Percentiles rank a stretch among this genome's conserved stretches.
Conservation (phyloP, 2,888 invertebrate species). For the Tortrix viridana region DNA sequence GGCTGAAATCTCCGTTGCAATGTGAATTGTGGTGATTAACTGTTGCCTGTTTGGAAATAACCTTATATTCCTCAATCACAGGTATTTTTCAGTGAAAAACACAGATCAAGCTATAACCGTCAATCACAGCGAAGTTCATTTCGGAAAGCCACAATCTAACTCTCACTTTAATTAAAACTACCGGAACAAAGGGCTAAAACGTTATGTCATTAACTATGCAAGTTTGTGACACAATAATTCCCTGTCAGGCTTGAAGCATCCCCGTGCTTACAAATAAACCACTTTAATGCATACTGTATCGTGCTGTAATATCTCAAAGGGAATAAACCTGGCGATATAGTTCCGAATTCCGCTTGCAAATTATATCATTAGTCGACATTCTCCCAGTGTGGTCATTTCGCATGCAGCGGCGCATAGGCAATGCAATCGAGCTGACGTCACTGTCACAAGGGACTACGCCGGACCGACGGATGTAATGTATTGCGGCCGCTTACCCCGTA, state of each 20-base stretch:
- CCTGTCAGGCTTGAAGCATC: slow-evolving; percentile 31
- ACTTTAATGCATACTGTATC: slow-evolving; percentile 33
- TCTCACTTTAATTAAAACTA: slow-evolving; percentile 11
- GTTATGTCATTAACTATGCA: slow-evolving; percentile 16
- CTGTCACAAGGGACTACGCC: slow-evolving; percentile 54
- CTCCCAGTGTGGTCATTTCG: slow-evolving; percentile 56
- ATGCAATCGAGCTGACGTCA: slow-evolving; percentile 58
- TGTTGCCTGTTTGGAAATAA: not conserved
- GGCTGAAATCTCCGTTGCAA: slow-evolving; percentile 35
- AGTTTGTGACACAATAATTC: slow-evolving; percentile 32
- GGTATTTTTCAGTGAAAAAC: not conserved
- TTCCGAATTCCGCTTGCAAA: slow-evolving; percentile 33
- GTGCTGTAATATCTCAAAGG: slow-evolving; percentile 29
- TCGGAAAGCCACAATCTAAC: not conserved
- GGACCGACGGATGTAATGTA: slow-evolving; percentile 56
- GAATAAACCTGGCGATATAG: slow-evolving; percentile 33
- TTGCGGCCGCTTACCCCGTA: slow-evolving; percentile 56
- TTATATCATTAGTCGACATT: slow-evolving; percentile 45
- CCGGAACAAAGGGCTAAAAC: slow-evolving; percentile 18
- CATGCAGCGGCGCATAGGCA: slow-evolving; percentile 60
- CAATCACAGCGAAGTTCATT: not conserved
- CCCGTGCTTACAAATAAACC: slow-evolving; percentile 35
- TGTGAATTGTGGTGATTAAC: slow-evolving; percentile 21
- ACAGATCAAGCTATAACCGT: not conserved
- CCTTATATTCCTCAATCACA: not conserved